Evolutionary conservation across 2,797 vertebrate genomes (phyloP).

Genomic region (Lacerta viridis): DNA sequence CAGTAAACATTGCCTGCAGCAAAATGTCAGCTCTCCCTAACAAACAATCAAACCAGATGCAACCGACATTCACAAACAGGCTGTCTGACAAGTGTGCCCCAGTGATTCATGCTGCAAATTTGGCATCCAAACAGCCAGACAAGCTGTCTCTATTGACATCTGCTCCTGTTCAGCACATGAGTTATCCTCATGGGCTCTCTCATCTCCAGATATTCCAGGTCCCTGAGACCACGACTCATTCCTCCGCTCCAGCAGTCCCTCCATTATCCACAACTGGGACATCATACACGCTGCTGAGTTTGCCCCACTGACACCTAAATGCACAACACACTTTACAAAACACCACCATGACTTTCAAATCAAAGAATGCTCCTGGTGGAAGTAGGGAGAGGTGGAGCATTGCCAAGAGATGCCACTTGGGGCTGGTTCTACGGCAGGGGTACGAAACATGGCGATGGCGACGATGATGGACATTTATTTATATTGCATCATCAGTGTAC

Average conservation of each 20-base stretch:
- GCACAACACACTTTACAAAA: not conserved
- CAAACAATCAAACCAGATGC: slow-evolving; percentile 30
- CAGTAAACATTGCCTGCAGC: slow-evolving; percentile 8
- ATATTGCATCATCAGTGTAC: too few relatives aligned
- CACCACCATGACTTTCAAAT: not conserved
- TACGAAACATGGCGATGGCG: not conserved
- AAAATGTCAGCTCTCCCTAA: slow-evolving; percentile 40
- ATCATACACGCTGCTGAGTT: not conserved
- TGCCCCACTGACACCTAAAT: not conserved
- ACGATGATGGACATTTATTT: too few relatives aligned
- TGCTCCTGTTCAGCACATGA: not conserved
- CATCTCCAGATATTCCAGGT: not conserved
- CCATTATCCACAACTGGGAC: not conserved
- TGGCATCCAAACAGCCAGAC: slow-evolving; percentile 31
- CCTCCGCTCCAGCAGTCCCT: not conserved
- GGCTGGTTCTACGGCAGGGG: not conserved
- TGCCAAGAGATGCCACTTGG: too few relatives aligned
- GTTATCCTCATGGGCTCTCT: not conserved
- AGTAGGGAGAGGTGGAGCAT: too few relatives aligned
- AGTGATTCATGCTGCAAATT: not conserved
- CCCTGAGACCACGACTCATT: accelerated
- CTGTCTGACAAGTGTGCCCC: slow-evolving; percentile 36
- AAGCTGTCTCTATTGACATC: not conserved
- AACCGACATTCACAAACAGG: slow-evolving; percentile 11
- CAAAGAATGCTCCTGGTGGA: not conserved